Conservation (phyloP, 2,797 vertebrate genomes). For the Margarornis squamiger region DNA sequence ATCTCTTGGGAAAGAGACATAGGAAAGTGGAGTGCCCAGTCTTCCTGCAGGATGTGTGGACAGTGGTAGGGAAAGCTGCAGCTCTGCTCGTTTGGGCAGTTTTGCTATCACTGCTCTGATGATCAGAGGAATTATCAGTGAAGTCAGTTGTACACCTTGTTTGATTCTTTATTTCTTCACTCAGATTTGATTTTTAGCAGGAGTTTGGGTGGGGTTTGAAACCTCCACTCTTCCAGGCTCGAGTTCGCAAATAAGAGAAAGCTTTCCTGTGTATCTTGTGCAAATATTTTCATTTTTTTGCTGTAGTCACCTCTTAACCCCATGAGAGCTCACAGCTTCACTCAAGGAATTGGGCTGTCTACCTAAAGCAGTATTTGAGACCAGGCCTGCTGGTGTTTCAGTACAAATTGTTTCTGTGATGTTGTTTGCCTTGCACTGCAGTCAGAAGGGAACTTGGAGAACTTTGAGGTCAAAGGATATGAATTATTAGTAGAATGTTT, state of each 20-base stretch:
- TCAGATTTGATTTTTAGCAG: not conserved
- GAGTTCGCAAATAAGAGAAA: not conserved
- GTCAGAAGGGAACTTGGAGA: not conserved
- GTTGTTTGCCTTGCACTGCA: not conserved
- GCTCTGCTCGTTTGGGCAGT: not conserved
- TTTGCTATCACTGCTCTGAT: not conserved
- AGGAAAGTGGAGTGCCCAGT: not conserved
- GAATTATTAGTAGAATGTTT: not conserved
- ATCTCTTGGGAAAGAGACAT: not conserved
- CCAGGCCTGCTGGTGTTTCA: not conserved
- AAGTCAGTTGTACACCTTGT: not conserved
- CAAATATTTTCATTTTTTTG: not conserved
- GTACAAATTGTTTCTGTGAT: not conserved
- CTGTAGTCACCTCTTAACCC: not conserved
- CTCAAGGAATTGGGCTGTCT: not conserved
- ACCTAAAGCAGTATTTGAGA: not conserved
- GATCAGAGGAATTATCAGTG: not conserved
- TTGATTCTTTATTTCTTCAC: not conserved
- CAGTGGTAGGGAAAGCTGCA: not conserved
- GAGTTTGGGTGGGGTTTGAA: not conserved
- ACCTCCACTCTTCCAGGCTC: not conserved
- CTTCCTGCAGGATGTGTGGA: not conserved
- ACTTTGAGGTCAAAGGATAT: not conserved
- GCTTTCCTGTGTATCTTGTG: not conserved
- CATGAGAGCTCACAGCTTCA: not conserved